These are phyloP conservation scores for Agrypnus murinus DNA, from an alignment of 2,888 invertebrate genomes.

Conservation along the genomic window DNA sequence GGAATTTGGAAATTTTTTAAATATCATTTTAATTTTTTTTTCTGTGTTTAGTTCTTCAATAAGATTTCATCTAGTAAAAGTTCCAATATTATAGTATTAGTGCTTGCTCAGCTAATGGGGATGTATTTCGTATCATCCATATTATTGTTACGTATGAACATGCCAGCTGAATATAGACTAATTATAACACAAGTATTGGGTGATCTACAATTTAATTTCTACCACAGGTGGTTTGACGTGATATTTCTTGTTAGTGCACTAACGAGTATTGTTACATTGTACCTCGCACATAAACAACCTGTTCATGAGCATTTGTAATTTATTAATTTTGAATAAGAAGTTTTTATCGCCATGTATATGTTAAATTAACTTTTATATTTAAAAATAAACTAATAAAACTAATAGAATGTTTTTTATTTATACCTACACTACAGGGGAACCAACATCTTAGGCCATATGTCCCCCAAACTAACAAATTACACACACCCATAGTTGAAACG, in stretches of 20 bases:
- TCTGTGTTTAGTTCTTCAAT: conserved; percentile 94
- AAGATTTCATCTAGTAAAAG: conserved; percentile 99
- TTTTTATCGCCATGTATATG: too few relatives aligned
- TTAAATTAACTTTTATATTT: too few relatives aligned
- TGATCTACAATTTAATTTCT: conserved; percentile 98
- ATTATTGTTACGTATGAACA: conserved; percentile 98
- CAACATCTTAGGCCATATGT: too few relatives aligned
- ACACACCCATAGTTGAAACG: too few relatives aligned
- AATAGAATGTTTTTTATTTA: too few relatives aligned
- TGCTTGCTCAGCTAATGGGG: conserved; percentile 99
- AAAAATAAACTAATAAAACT: too few relatives aligned
- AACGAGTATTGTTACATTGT: conserved; percentile 95
- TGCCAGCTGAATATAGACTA: conserved; percentile 97
- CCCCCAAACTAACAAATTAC: too few relatives aligned
- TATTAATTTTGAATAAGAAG: conserved; percentile 12
- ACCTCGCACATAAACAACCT: conserved; percentile 90
- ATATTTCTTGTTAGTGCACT: conserved; percentile 98
- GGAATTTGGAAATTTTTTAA: too few relatives aligned
- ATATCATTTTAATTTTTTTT: conserved; percentile 34
- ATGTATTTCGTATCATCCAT: conserved; percentile 99
- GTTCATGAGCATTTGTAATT: conserved; percentile 54
- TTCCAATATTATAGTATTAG: conserved; percentile 97
- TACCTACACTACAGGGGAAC: too few relatives aligned
- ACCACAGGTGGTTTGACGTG: conserved; percentile 99
- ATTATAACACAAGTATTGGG: conserved; percentile 96